Evolutionary conservation across 1,140 invertebrate species (phyloP).

Genomic region (Leptinotarsa undecemlineata): DNA sequence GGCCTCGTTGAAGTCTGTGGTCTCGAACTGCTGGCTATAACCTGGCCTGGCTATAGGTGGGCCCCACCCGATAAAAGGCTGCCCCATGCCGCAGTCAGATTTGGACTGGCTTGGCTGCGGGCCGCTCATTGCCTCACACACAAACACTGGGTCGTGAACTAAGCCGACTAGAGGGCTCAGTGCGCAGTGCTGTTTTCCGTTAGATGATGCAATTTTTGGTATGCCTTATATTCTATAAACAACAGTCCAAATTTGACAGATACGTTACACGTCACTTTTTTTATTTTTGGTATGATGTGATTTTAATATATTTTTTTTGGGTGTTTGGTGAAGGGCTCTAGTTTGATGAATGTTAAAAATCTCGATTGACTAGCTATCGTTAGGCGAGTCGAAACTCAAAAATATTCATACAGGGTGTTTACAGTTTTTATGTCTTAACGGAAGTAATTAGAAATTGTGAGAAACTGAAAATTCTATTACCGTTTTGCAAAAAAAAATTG

Average conservation of each 20-base stretch:
- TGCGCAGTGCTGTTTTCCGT: conserved; percentile 31
- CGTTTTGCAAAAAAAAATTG: no score
- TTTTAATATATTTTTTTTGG: background rate
- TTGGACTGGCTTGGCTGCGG: conserved; percentile 65
- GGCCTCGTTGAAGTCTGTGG: conserved; percentile 50
- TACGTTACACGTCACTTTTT: background rate
- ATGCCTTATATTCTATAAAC: conserved; percentile 44
- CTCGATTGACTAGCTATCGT: no score
- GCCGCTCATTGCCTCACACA: conserved; percentile 27
- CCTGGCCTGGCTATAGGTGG: conserved; percentile 40
- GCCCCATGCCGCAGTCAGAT: conserved; percentile 62
- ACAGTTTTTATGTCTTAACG: no score
- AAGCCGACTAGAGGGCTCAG: conserved; percentile 27
- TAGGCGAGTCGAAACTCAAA: no score
- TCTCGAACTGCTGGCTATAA: conserved; percentile 50
- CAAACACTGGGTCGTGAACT: conserved; percentile 33
- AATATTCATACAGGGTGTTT: no score
- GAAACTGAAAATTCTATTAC: no score
- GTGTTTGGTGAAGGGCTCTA: no score
- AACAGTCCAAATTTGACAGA: conserved; percentile 28
- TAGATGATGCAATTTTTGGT: conserved; percentile 37
- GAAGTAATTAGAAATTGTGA: no score
- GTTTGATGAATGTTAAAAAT: no score
- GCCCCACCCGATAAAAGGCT: conserved; percentile 61
- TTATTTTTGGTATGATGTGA: background rate